phyloP scores from a whole-genome alignment of 2,113 vertebrate species.

The Xyrauchen texanus region DNA sequence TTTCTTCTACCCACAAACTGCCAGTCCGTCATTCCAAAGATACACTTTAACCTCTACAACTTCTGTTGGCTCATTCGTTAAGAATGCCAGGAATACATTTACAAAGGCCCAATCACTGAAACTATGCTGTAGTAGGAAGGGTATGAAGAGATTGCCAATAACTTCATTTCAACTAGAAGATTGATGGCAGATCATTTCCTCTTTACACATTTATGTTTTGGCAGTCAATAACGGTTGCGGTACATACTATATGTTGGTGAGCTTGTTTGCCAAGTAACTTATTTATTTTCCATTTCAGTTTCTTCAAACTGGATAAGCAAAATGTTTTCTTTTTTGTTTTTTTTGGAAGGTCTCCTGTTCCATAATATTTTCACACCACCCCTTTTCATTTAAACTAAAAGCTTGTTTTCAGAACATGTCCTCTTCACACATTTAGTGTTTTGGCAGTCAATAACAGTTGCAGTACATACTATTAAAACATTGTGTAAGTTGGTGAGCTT shows the following conservation, averaged over 20 bases:
- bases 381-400: neutral
- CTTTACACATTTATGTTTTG: constrained; percentile 8
- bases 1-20: neutral
- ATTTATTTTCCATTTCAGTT: constrained; percentile 1
- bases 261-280: constrained; percentile 8
- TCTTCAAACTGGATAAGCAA: neutral
- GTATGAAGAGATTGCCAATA: neutral
- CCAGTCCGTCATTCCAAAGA: constrained; percentile 34
- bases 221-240: neutral
- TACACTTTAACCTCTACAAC: constrained; percentile 53
- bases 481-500: neutral
- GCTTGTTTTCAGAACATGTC: constrained; percentile 12
- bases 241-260: neutral
- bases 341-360: neutral
- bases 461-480: neutral
- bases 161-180: constrained; percentile 22
- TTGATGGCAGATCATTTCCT: constrained; percentile 14
- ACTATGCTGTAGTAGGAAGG: neutral
- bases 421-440: neutral
- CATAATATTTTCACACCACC: constrained; percentile 13
- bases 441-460: neutral
- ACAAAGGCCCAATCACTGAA: neutral
- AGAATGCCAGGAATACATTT: constrained; percentile 12
- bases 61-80: constrained; percentile 6
- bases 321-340: neutral